phyloP scores from a whole-genome alignment of 2,797 vertebrate species.

The Phoxinus dragarum region DNA sequence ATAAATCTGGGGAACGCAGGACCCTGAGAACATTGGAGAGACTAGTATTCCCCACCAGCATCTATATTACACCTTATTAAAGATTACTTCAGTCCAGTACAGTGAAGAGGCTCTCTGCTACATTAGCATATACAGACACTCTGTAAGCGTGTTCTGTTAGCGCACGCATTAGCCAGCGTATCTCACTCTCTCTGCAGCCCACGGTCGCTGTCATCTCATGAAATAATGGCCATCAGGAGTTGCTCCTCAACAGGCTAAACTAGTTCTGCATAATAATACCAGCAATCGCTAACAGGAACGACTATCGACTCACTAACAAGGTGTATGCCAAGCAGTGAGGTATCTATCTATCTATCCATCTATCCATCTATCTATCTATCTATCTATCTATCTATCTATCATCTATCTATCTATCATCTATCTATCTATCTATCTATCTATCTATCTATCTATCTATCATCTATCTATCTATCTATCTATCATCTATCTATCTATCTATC shows the following conservation, averaged over 20 bases:
- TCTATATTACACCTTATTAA: constrained; percentile 43
- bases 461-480: too few species aligned
- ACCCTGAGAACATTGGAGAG: background rate
- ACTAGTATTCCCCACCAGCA: background rate
- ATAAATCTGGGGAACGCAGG: background rate
- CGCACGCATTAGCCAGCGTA: background rate
- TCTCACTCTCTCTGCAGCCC: constrained; percentile 2
- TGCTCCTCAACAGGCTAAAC: constrained; percentile 5
- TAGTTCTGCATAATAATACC: background rate
- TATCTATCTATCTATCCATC: too few species aligned
- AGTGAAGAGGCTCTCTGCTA: constrained; percentile 6
- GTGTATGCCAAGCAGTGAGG: too few species aligned
- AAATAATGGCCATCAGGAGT: constrained; percentile 25
- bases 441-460: too few species aligned
- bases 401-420: too few species aligned
- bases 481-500: too few species aligned
- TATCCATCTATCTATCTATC: too few species aligned
- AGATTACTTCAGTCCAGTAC: constrained; percentile 24
- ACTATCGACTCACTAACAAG: constrained; percentile 6
- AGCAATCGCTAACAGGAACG: constrained; percentile 23
- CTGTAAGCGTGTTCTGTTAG: background rate
- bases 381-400: too few species aligned
- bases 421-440: too few species aligned
- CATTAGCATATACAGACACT: constrained; percentile 43
- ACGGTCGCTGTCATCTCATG: constrained; percentile 24